Percentiles rank a stretch among this genome's conserved stretches.
These are phyloP conservation scores for Epicauta chinensis DNA, from an alignment of 1,140 invertebrate species.

Conservation along the genomic window DNA sequence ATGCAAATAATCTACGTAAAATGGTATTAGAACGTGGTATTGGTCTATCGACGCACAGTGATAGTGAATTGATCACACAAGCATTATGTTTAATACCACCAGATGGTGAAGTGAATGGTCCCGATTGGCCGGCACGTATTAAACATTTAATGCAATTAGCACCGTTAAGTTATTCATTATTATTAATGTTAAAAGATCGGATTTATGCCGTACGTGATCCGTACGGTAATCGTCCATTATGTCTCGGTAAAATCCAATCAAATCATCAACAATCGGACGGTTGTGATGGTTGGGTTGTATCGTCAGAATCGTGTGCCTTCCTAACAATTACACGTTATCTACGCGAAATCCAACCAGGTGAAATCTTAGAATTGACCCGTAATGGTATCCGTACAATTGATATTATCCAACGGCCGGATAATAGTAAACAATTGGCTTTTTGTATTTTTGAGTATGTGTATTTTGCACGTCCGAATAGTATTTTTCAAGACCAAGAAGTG, in stretches of 20 bases:
- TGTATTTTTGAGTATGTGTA: conserved; percentile 99
- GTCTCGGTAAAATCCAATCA: conserved; percentile 86
- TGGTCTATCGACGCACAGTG: conserved; percentile 88
- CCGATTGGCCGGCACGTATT: conserved; percentile 87
- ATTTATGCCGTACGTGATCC: conserved; percentile 94
- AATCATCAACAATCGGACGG: conserved; percentile 44
- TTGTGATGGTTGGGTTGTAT: conserved; percentile 87
- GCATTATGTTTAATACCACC: conserved; percentile 87
- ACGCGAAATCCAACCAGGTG: conserved; percentile 83
- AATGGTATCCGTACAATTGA: conserved; percentile 79
- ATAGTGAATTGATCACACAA: conserved; percentile 95
- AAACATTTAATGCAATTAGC: conserved; percentile 86
- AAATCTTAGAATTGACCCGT: conserved; percentile 87
- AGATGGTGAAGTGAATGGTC: conserved; percentile 78
- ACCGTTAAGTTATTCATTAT: conserved; percentile 85
- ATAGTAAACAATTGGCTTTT: conserved; percentile 71
- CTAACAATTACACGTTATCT: conserved; percentile 82
- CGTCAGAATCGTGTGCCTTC: conserved; percentile 95
- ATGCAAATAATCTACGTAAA: conserved; percentile 77
- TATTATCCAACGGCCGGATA: conserved; percentile 69
- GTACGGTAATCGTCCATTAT: conserved; percentile 91
- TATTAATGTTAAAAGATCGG: conserved; percentile 89
- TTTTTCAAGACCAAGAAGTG: conserved; percentile 92
- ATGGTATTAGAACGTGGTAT: conserved; percentile 84
- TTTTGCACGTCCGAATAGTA: conserved; percentile 89